Evolutionary conservation across 2,113 vertebrate species (phyloP).

Genomic region (Trachemys scripta): DNA sequence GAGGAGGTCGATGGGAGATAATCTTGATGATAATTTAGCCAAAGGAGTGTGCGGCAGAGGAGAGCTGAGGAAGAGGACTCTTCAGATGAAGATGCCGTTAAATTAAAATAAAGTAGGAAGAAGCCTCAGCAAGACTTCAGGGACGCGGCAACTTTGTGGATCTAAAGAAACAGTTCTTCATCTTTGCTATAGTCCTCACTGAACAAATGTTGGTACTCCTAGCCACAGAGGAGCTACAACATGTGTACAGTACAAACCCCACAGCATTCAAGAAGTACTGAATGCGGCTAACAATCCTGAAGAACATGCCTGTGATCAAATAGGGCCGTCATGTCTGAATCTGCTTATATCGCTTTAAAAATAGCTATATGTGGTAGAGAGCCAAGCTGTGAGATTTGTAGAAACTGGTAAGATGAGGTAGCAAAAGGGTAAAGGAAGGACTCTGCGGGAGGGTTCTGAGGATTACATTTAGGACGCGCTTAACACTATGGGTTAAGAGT

Average conservation of each 20-base stretch:
- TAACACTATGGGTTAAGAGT: neutral
- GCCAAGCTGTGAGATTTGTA: neutral
- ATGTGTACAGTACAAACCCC: neutral
- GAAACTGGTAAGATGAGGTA: neutral
- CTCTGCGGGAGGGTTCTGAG: neutral
- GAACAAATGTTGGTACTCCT: neutral
- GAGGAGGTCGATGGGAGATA: neutral
- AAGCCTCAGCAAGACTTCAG: neutral
- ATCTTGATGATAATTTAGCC: slow-evolving; percentile 2
- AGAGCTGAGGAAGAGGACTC: neutral
- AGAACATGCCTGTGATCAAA: neutral
- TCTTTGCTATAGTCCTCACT: neutral
- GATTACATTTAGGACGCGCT: neutral
- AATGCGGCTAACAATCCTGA: neutral
- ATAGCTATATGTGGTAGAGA: neutral
- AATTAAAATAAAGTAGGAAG: neutral
- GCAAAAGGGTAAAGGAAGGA: neutral
- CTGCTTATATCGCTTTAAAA: neutral
- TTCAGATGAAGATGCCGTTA: neutral
- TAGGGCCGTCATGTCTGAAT: neutral
- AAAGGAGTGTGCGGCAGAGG: neutral
- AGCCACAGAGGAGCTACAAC: neutral
- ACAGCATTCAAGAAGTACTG: neutral
- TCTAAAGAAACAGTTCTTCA: neutral
- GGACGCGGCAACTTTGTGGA: neutral